Evolutionary conservation across 2,797 vertebrate genomes (phyloP).

Genomic region (Mionectes olivaceus): DNA sequence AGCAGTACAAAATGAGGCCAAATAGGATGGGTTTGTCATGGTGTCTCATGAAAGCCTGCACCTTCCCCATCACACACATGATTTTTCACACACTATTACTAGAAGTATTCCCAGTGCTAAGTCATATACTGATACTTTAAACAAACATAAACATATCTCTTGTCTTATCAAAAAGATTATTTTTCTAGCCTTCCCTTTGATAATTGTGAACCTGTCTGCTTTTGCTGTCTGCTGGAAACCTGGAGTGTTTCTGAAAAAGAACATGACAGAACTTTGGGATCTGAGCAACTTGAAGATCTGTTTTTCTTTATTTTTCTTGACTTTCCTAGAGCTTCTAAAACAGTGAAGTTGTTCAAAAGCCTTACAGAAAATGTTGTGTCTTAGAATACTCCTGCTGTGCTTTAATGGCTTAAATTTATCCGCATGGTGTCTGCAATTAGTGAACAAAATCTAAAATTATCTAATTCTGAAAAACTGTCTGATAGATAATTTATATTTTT

Average conservation of each 20-base stretch:
- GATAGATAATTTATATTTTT: not conserved
- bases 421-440: constrained; percentile 46
- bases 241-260: constrained; percentile 20
- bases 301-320: constrained; percentile 36
- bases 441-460: constrained; percentile 20
- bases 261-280: not conserved
- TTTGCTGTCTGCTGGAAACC: constrained; percentile 37
- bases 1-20: not conserved
- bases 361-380: constrained; percentile 48
- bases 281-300: constrained; percentile 39
- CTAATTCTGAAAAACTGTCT: constrained; percentile 24
- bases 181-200: constrained; percentile 8
- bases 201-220: constrained; percentile 1
- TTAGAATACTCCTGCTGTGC: constrained; percentile 63
- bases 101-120: constrained; percentile 10
- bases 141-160: constrained; percentile 38
- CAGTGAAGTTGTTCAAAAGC: constrained; percentile 51
- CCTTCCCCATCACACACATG: not conserved
- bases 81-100: not conserved
- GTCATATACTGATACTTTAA: not conserved
- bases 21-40: not conserved
- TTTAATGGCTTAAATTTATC: constrained; percentile 68
- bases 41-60: not conserved
- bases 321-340: constrained; percentile 50
- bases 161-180: constrained; percentile 10